Evolutionary conservation across 2,113 vertebrate genomes (phyloP).

Genomic region (Piaya cayana): DNA sequence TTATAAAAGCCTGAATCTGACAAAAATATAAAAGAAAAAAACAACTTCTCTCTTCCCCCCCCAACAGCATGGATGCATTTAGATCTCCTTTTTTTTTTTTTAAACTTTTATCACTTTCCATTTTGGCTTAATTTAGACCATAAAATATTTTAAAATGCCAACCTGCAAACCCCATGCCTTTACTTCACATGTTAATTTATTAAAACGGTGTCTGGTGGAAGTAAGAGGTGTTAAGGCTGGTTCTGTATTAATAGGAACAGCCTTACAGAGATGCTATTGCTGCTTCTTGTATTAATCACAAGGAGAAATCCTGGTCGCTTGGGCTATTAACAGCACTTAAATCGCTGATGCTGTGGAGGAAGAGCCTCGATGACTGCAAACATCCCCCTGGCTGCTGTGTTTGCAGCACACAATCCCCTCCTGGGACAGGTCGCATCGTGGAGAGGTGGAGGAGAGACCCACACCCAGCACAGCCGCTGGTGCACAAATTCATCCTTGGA

Average conservation of each 20-base stretch:
- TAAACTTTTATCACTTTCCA: background rate
- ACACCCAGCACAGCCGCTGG: background rate
- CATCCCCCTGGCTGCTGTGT: rapidly evolving
- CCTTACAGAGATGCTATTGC: background rate
- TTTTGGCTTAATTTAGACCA: background rate
- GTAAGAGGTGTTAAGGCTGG: background rate
- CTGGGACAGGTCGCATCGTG: rapidly evolving
- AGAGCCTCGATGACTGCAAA: background rate
- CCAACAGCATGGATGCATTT: background rate
- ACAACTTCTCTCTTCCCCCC: background rate
- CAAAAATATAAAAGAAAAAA: background rate
- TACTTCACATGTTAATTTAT: background rate
- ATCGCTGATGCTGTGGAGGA: rapidly evolving
- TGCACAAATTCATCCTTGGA: background rate
- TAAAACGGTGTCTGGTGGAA: background rate
- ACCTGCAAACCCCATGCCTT: rapidly evolving
- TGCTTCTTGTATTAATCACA: background rate
- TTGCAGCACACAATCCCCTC: background rate
- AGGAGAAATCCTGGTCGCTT: background rate
- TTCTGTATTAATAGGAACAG: background rate
- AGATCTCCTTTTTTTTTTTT: background rate
- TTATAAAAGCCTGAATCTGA: background rate
- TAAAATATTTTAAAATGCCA: background rate
- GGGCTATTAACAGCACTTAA: background rate
- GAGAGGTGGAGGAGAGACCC: background rate